Base-by-base conservation (phyloP, 2,113 vertebrate genomes). In the Rhinopomastus cyanomelas region DNA sequence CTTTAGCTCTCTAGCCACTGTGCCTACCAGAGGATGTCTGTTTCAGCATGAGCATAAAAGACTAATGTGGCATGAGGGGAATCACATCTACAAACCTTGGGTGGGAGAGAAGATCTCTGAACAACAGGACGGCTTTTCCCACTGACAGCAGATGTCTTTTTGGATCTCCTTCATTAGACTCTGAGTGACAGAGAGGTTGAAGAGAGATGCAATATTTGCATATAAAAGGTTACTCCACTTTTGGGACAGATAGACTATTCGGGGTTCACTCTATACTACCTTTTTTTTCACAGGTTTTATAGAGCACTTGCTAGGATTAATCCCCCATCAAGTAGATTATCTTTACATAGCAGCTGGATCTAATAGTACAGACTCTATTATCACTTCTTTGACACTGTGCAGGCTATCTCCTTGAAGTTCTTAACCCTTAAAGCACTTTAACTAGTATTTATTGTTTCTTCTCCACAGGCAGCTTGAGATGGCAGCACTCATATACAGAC, bases 401-500 rank as follows among this genome's bases (percentile, higher is more conserved):
- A 94, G 86, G 81, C 89, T 93, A 92, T 84, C 67, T 85, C 88
- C 95, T 96, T 95, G 92, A 95, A 94, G 91, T 95, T 95, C 93
- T 95, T 93, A 95, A 95, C 89, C 91, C 92, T 88, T 87, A 91
- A 89, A 91, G 88, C 89, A 93, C 92, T 94, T 93, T 96, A 83
- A 93, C 91, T 94, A 66, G 86, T 95, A 96, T 94, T 95, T 93
- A 91, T 97, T 96, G 84, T 96, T 95, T 95, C 94, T 95, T 95
- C 95, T 94, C 92, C 81, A 87, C 94, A 96, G 92, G 94, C 92
- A 90, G 85, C 88, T 88, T 88, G 75, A 90, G 86, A 88, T 92
- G 81, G 78, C 73, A 95, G 71, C 72, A 66, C 49, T 85, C 32
- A 42, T 55, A 87, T 91, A 95, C 39, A 91, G 48, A 86, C 36